Conservation (phyloP, 2,888 invertebrate species). For the Drosophila pegasa region DNA sequence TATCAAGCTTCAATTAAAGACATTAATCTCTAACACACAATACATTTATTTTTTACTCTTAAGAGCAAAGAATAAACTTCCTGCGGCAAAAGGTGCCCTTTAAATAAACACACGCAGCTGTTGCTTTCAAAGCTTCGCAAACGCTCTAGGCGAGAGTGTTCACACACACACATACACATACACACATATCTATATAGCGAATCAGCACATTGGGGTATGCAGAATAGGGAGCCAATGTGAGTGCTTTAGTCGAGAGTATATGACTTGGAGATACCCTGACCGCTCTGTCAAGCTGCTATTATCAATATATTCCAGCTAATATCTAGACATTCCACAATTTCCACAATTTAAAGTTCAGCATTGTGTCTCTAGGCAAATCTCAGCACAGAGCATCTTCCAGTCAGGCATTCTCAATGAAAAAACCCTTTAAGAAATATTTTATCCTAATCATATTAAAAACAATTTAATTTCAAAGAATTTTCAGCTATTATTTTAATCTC, state of each 20-base stretch:
- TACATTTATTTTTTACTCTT: slow-evolving; percentile 33
- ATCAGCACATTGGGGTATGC: neutral
- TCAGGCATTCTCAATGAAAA: neutral
- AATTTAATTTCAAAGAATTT: slow-evolving; percentile 5
- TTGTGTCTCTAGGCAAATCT: too few species aligned
- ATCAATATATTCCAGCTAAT: neutral
- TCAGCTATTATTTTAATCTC: neutral
- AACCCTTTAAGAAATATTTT: neutral
- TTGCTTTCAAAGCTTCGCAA: slow-evolving; percentile 7
- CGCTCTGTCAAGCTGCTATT: neutral
- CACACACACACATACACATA: neutral
- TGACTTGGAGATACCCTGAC: neutral
- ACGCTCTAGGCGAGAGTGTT: neutral
- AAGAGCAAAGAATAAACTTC: slow-evolving; percentile 47
- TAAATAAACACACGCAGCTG: slow-evolving; percentile 38
- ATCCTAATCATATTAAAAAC: slow-evolving; percentile 3
- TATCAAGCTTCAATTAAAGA: slow-evolving; percentile 56
- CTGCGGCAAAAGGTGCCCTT: slow-evolving; percentile 36
- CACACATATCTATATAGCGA: neutral
- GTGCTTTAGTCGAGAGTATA: neutral
- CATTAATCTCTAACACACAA: slow-evolving; percentile 48
- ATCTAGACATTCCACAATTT: too few species aligned
- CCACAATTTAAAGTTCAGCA: too few species aligned
- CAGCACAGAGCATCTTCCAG: neutral
- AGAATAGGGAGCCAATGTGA: too few species aligned